phyloP scores from a whole-genome alignment of 2,888 invertebrate species.

The Tinea pellionella region DNA sequence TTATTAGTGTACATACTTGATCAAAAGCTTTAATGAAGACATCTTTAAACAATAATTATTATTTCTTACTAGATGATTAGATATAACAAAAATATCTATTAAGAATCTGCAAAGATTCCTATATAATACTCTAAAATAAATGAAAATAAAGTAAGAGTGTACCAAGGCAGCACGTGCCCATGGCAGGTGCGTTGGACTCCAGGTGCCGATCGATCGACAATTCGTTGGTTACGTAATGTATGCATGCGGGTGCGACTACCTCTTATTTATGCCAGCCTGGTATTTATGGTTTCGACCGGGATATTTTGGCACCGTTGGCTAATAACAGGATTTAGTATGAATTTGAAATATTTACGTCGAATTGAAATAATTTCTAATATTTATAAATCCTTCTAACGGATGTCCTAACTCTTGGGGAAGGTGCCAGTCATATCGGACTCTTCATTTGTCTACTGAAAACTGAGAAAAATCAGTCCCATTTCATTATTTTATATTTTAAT shows the following conservation, averaged over 20 bases:
- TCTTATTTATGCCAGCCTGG: neutral
- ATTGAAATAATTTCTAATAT: no score
- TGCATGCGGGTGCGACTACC: conserved; percentile 8
- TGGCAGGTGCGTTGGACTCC: conserved; percentile 11
- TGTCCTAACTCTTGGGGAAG: no score
- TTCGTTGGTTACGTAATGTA: conserved; percentile 1
- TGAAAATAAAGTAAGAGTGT: neutral
- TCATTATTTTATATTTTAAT: no score
- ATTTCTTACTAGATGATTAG: no score
- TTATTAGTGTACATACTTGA: no score
- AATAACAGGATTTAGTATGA: neutral
- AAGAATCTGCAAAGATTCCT: neutral
- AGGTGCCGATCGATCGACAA: conserved; percentile 13
- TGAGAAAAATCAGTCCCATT: no score
- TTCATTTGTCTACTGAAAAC: no score
- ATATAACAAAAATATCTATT: neutral
- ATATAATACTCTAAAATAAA: neutral
- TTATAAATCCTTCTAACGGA: no score
- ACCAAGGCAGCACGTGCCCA: conserved; percentile 10
- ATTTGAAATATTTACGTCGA: no score
- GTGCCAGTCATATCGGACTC: no score
- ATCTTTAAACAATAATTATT: no score
- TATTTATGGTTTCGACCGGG: neutral
- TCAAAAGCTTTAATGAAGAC: no score
- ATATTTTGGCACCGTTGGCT: conserved; percentile 1